A percentile compares a stretch with the other conserved stretches of the same genome.
phyloP scores from a whole-genome alignment of 2,888 invertebrate genomes.

The Dusona sp. region DNA sequence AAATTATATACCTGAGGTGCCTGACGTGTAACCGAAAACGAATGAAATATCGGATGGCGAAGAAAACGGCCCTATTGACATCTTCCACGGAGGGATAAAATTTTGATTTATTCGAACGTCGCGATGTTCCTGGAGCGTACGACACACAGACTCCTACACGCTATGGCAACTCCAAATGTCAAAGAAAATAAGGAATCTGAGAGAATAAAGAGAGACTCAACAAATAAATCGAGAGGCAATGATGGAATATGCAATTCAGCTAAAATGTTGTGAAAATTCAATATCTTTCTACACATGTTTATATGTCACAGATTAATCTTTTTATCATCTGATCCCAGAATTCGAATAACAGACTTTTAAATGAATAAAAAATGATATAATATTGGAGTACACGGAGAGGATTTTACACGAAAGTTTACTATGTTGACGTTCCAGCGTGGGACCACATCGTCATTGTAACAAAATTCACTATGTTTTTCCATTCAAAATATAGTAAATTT shows the following conservation, averaged over 20 bases:
- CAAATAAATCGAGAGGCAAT: constrained; percentile 40
- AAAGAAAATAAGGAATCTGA: constrained; percentile 41
- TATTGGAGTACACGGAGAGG: too few relatives aligned
- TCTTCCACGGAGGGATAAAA: constrained; percentile 70
- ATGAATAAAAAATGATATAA: not conserved
- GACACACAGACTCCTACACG: constrained; percentile 8
- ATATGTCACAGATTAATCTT: not conserved
- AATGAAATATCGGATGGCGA: constrained; percentile 70
- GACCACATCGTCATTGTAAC: too few relatives aligned
- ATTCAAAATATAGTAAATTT: too few relatives aligned
- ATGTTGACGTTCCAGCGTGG: too few relatives aligned
- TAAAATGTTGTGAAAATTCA: not conserved
- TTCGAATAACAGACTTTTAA: not conserved
- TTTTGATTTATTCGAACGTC: constrained; percentile 74
- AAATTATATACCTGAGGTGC: constrained; percentile 39
- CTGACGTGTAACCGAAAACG: constrained; percentile 33
- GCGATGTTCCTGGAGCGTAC: constrained; percentile 35
- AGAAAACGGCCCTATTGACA: constrained; percentile 74
- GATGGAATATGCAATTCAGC: not conserved
- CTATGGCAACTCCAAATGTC: constrained; percentile 18
- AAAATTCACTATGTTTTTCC: too few relatives aligned
- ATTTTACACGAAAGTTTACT: too few relatives aligned
- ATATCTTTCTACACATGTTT: not conserved
- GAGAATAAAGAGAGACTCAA: constrained; percentile 14
- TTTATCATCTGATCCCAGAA: not conserved